Conservation (phyloP, 2,797 vertebrate genomes). For the Eremophila alpestris region DNA sequence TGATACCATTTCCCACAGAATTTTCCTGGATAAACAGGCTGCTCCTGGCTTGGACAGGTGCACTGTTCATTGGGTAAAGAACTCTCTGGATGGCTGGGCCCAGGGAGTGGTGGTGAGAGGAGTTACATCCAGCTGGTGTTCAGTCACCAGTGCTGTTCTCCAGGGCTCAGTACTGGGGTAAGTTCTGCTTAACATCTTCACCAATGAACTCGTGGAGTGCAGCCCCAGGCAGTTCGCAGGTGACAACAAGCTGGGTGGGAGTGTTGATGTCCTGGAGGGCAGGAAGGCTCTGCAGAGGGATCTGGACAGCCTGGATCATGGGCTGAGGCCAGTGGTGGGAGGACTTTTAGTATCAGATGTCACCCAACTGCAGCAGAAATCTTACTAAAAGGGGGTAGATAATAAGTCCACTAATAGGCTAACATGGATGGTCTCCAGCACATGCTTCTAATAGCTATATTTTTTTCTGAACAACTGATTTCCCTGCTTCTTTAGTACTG, state of each 20-base stretch:
- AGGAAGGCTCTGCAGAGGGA: not conserved
- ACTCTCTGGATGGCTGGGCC: rapidly evolving
- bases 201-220: rapidly evolving
- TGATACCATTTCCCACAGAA: not conserved
- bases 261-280: not conserved
- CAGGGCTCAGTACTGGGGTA: not conserved
- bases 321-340: not conserved
- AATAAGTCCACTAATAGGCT: not conserved
- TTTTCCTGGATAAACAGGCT: not conserved
- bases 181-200: not conserved
- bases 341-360: not conserved
- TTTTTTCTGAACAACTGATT: not conserved
- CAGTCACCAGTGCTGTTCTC: not conserved
- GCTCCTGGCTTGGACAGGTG: not conserved
- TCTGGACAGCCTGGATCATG: not conserved
- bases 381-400: not conserved
- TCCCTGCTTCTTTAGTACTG: not conserved
- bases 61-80: not conserved
- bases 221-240: rapidly evolving
- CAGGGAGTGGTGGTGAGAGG: no score
- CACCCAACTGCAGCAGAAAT: not conserved
- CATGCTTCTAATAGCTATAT: not conserved
- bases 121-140: not conserved
- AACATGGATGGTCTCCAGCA: not conserved
- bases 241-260: not conserved